Percentiles rank a stretch among this genome's conserved stretches.
phyloP scores from a whole-genome alignment of 1,140 invertebrate species.

The Formica selysi region DNA sequence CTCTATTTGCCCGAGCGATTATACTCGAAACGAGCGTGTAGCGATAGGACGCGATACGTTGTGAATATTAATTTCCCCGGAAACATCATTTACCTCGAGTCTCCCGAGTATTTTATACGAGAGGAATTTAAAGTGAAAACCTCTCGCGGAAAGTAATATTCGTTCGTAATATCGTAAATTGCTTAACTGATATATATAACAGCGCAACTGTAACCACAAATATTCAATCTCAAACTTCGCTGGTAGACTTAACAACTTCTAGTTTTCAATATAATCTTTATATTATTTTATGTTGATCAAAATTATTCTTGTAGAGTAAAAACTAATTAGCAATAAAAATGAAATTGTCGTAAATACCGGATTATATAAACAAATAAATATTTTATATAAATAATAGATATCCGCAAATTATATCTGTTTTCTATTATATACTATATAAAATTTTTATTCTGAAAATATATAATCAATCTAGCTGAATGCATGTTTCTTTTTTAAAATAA shows the following conservation, averaged over 20 bases:
- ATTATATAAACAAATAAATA: constrained; percentile 22
- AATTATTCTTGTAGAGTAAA: constrained; percentile 6
- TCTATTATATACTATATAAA: background rate
- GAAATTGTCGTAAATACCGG: background rate
- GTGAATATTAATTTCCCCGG: constrained; percentile 11
- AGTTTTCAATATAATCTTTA: background rate
- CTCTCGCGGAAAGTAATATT: constrained; percentile 1
- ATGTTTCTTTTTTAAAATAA: background rate
- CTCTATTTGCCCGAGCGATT: background rate
- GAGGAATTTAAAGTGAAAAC: background rate
- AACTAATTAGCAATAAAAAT: constrained; percentile 7
- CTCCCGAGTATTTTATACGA: background rate
- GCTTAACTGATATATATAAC: background rate
- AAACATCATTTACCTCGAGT: background rate
- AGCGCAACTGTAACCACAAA: background rate
- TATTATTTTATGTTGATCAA: constrained; percentile 7
- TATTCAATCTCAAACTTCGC: background rate
- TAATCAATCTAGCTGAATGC: background rate
- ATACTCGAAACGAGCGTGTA: background rate
- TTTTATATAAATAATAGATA: background rate
- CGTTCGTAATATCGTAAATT: constrained; percentile 5
- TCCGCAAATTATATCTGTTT: background rate
- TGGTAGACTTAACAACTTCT: background rate
- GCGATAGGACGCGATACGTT: background rate
- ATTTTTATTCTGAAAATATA: background rate